Evolutionary conservation across 2,888 invertebrate genomes (phyloP).

Genomic region (Drosophila quinaria): DNA sequence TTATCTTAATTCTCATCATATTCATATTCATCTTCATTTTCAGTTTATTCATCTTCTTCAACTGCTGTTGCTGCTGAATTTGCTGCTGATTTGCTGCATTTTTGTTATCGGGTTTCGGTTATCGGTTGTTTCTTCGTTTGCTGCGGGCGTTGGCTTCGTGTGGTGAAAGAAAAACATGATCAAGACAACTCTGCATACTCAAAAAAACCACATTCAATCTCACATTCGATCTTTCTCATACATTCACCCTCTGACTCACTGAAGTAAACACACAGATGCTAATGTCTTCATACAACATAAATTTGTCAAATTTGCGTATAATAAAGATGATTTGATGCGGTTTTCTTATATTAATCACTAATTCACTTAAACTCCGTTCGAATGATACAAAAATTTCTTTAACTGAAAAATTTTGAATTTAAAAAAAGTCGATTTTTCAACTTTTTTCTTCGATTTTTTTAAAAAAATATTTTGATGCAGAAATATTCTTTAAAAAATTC

Average conservation of each 20-base stretch:
- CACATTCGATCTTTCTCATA: neutral
- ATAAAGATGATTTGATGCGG: too few relatives aligned
- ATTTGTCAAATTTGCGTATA: too few relatives aligned
- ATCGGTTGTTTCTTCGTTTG: constrained; percentile 34
- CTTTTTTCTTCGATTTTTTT: too few relatives aligned
- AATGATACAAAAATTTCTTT: too few relatives aligned
- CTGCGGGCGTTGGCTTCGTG: constrained; percentile 34
- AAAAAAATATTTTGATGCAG: too few relatives aligned
- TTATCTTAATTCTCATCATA: constrained; percentile 33
- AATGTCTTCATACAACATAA: too few relatives aligned
- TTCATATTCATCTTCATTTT: constrained; percentile 29
- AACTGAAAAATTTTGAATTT: too few relatives aligned
- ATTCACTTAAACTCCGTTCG: too few relatives aligned
- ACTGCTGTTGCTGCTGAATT: constrained; percentile 22
- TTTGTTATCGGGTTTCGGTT: constrained; percentile 28
- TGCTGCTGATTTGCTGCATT: constrained; percentile 29
- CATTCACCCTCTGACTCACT: constrained; percentile 31
- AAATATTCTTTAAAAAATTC: too few relatives aligned
- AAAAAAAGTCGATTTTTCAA: too few relatives aligned
- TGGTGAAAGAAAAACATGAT: constrained; percentile 70
- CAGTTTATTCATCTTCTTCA: constrained; percentile 31
- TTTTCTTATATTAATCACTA: too few relatives aligned
- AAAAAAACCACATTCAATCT: constrained; percentile 32
- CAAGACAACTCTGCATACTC: constrained; percentile 83
- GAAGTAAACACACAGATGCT: constrained; percentile 30